Evolutionary conservation across 2,797 vertebrate genomes (phyloP).

Genomic region (Premnoplex brunnescens): DNA sequence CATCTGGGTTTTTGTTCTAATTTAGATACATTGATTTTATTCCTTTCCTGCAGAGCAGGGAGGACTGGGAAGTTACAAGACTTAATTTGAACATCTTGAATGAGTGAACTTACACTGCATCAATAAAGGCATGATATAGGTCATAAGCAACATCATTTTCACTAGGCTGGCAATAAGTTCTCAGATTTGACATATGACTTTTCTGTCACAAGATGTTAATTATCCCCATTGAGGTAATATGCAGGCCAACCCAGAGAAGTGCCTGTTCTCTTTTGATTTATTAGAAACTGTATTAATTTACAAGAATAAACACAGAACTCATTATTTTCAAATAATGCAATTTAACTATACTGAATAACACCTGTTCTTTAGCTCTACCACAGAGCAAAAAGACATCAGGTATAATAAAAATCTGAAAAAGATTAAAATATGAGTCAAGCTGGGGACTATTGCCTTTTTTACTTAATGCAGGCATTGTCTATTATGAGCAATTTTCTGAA

Average conservation of each 20-base stretch:
- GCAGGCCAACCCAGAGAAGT: constrained; percentile 3
- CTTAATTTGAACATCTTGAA: constrained; percentile 11
- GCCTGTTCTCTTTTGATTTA: constrained; percentile 35
- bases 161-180: constrained; percentile 20
- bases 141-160: constrained; percentile 53
- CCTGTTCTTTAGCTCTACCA: not conserved
- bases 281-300: constrained; percentile 56
- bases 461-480: constrained; percentile 41
- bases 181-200: constrained; percentile 52
- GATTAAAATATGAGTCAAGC: constrained; percentile 29
- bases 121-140: constrained; percentile 46
- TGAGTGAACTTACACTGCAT: constrained; percentile 9
- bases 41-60: not conserved
- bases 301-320: constrained; percentile 62
- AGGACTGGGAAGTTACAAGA: not conserved
- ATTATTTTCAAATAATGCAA: constrained; percentile 60
- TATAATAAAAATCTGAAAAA: constrained; percentile 48
- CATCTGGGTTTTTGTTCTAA: not conserved
- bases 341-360: constrained; percentile 19
- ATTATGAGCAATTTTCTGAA: constrained; percentile 61
- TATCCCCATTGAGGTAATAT: constrained; percentile 51
- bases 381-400: constrained; percentile 10
- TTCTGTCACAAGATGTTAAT: constrained; percentile 52
- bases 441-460: constrained; percentile 38
- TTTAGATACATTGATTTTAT: not conserved